Base-by-base conservation (phyloP, 1,140 invertebrate species). In the Nasonia vitripennis region DNA sequence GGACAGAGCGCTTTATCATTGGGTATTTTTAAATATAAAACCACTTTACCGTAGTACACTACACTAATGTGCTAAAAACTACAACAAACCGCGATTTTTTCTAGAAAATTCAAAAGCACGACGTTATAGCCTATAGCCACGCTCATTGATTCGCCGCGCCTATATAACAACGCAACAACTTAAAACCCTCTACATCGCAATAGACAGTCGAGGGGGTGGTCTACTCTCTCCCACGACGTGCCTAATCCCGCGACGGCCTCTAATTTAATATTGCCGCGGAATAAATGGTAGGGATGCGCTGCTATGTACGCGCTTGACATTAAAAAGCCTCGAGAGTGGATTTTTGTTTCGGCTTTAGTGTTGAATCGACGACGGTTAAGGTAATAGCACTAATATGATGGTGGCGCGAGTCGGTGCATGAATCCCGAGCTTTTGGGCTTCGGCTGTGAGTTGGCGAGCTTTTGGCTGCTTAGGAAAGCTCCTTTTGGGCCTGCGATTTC, bases 231-330 rank as follows among this genome's bases (percentile, higher is more conserved):
- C 34, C 34, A n/a, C 51, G 2, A 68, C 51, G 79, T 71, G 67
- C 67, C 67, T 81, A 81, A 81, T 81, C 79, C 41, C 27, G 17
- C 51, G 34, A 37, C 3, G 9, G 55, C 31, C 55, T 67, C 37
- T 81, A 81, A 81, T 81, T 81, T 71, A 81, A 81, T 81, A 81
- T 81, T 81, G 31, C 20, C 37, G 62, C 62, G n/a, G 31, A 17
- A 68, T 70, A 31, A 48, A 41, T 70, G 79, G 79, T 48, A 81
- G 37, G 79, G 79, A n/a, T 45, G 67, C 0, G 11, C 12, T 55
- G 17, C 55, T 62, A 62, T 55, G 5, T 55, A 20, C 51, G 55
- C n/a, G 79, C 67, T 81, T 81, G 79, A 81, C 79, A 81, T 81
- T 81, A 81, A 37, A 79, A 79, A 7, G 78, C 45, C 78, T 1